Evolutionary conservation across 2,797 vertebrate species (phyloP), one percentile per base, ranked within the genome.

Genomic region (Podargus strigoides): DNA sequence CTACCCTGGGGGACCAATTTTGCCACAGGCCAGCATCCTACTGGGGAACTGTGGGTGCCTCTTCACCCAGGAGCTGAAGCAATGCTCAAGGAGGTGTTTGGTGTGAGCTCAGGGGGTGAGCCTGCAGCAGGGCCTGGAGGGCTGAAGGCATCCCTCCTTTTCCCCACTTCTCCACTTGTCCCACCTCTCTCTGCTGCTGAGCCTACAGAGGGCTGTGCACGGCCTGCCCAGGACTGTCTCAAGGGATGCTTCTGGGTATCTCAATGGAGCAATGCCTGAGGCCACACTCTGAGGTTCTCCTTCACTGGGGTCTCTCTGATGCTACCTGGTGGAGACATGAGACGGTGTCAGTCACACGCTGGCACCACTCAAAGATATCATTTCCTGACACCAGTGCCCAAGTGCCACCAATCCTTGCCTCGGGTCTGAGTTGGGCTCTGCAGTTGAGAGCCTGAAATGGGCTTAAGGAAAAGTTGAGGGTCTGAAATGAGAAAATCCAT

Each of bases 191-290:
- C 30, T 67, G 73, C 77, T 80, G 22, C 68, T 20, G 53, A n/a
- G 30, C 27, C 34, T 28, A 2, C 1, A 5, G 28, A 18, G 41
- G 49, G 15, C 3, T 72, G 53, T n/a, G 20, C 27, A 4, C 3
- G 30, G 32, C 17, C 47, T 55, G 14, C 13, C 34, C 0, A 0
- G 28, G n/a, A 27, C 1, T 56, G 24, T 46, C 64, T 72, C 18
- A 15, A 50, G 59, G 58, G 28, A 14, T 17, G 39, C n/a, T 73
- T 30, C 59, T 22, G 28, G 6, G 2, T 17, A 4, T 50, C 36
- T 59, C 21, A 4, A 12, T 56, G 83, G 36, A 47, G 47, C 30
- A 78, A 6, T 36, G 62, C 17, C 58, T 53, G 46, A 60, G 56
- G 39, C 15, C 44, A 55, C 44, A 20, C 41, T 30, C 68, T 44